phyloP scores from a whole-genome alignment of 2,888 invertebrate genomes.

The Athalia rosae region DNA sequence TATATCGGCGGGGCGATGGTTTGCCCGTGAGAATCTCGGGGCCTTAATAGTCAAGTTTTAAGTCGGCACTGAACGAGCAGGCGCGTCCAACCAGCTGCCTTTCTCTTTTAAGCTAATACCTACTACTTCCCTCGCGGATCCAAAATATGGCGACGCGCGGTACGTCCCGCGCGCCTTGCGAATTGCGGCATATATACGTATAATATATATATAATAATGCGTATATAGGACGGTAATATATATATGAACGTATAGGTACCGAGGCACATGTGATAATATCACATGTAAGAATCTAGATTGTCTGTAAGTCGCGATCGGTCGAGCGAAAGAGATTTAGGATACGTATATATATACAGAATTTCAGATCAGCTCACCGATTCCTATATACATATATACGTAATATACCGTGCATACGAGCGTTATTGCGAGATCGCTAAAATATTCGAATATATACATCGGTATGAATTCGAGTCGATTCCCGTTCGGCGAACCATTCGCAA shows the following conservation, averaged over 20 bases:
- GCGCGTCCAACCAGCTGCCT: conserved; percentile 36
- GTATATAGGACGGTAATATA: too few relatives aligned
- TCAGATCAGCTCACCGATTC: background rate
- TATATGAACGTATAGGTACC: too few relatives aligned
- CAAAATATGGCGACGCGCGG: conserved; percentile 25
- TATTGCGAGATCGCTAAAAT: too few relatives aligned
- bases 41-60: background rate
- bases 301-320: background rate
- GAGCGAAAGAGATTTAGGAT: background rate
- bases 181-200: too few relatives aligned
- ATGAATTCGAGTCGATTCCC: too few relatives aligned
- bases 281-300: background rate
- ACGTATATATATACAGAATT: background rate
- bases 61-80: conserved; percentile 14
- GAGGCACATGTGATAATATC: background rate
- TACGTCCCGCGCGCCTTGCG: background rate
- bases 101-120: conserved; percentile 40
- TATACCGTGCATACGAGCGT: too few relatives aligned
- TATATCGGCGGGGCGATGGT: too few relatives aligned
- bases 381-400: too few relatives aligned
- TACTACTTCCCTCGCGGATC: conserved; percentile 31
- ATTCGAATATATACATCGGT: too few relatives aligned
- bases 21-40: too few relatives aligned
- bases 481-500: too few relatives aligned
- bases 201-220: too few relatives aligned